Percentiles rank a stretch among this genome's conserved stretches.
These are phyloP conservation scores for Chromoteleia sp. DNA, from an alignment of 2,888 invertebrate species.

Conservation along the genomic window DNA sequence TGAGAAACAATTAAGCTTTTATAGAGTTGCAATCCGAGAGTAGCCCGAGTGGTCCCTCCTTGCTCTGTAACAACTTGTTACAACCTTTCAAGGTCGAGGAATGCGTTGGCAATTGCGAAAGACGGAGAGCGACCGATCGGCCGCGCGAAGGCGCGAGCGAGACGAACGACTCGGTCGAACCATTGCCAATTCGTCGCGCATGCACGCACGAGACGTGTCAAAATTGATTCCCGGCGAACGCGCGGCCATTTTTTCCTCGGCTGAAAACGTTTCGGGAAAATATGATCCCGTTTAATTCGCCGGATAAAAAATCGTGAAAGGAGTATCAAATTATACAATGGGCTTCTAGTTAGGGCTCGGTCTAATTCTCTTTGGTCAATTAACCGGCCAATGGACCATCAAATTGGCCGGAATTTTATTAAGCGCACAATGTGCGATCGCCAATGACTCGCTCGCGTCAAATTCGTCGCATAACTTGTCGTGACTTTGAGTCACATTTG, in stretches of 20 bases:
- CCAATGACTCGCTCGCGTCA: constrained; percentile 2
- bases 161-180: not conserved
- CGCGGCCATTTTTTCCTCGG: constrained; percentile 11
- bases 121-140: constrained; percentile 35
- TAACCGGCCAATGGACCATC: constrained; percentile 60
- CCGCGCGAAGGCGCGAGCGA: not conserved
- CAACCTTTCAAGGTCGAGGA: constrained; percentile 77
- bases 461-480: not conserved
- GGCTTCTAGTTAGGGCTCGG: constrained; percentile 41
- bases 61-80: constrained; percentile 76
- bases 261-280: constrained; percentile 22
- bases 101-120: constrained; percentile 66
- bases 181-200: constrained; percentile 45
- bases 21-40: constrained; percentile 79
- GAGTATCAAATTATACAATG: constrained; percentile 48
- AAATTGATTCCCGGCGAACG: constrained; percentile 40
- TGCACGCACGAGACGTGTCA: constrained; percentile 40
- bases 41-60: constrained; percentile 67
- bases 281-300: constrained; percentile 28
- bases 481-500: no score
- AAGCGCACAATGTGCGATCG: constrained; percentile 13
- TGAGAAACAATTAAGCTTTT: constrained; percentile 83
- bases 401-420: constrained; percentile 58
- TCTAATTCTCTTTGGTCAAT: constrained; percentile 62
- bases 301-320: constrained; percentile 30